Evolutionary conservation across 2,888 invertebrate species (phyloP).

Genomic region (Eristalis arbustorum): DNA sequence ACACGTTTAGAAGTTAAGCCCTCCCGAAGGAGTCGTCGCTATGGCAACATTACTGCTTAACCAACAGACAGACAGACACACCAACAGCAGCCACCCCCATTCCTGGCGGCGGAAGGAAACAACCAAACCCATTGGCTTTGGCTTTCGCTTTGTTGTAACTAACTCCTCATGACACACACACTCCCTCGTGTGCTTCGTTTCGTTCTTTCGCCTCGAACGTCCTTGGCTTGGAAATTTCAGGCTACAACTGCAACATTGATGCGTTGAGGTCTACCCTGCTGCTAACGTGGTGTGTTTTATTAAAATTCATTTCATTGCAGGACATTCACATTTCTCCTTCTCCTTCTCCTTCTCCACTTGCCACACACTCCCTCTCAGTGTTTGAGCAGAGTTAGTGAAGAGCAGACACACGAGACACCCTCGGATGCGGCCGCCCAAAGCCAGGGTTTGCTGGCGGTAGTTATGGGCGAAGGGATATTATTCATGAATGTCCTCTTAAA

Average conservation of each 20-base stretch:
- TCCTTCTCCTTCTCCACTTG: no score
- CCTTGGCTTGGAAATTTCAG: not conserved
- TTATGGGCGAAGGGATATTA: slow-evolving; percentile 61
- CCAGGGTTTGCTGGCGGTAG: slow-evolving; percentile 10
- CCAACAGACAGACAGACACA: slow-evolving; percentile 23
- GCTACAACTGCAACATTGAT: slow-evolving; percentile 51
- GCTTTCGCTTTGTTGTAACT: slow-evolving; percentile 42
- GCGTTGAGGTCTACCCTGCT: slow-evolving; percentile 40
- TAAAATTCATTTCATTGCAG: slow-evolving; percentile 68
- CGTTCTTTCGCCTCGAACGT: not conserved
- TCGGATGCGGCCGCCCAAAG: slow-evolving; percentile 9
- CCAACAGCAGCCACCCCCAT: not conserved
- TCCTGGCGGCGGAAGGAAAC: slow-evolving; percentile 44
- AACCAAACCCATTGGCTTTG: slow-evolving; percentile 31
- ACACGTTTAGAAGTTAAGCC: slow-evolving; percentile 50
- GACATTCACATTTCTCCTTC: slow-evolving; percentile 8
- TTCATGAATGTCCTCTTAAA: slow-evolving; percentile 68
- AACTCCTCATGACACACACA: not conserved
- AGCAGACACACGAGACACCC: no score
- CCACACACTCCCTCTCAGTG: not conserved
- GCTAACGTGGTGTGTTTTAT: slow-evolving; percentile 53
- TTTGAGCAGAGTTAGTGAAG: not conserved
- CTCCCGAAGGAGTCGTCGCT: slow-evolving; percentile 44
- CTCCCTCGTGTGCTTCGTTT: not conserved
- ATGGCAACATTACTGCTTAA: slow-evolving; percentile 49